These are phyloP conservation scores for Drosophila athabasca DNA, from an alignment of 1,140 invertebrate genomes.

Conservation along the genomic window DNA sequence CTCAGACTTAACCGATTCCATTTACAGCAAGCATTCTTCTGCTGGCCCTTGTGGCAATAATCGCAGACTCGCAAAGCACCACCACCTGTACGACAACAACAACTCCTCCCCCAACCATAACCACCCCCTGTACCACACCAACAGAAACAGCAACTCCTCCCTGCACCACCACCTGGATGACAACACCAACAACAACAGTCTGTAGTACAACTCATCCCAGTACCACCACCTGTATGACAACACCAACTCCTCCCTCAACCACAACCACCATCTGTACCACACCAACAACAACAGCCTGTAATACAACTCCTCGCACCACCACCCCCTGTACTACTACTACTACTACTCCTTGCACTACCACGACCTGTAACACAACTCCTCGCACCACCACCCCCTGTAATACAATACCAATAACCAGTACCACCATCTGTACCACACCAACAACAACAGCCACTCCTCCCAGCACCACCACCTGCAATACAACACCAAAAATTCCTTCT, in stretches of 20 bases:
- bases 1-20: background rate
- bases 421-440: too few relatives aligned
- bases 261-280: background rate
- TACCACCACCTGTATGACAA: too few relatives aligned
- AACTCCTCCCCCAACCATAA: background rate
- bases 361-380: background rate
- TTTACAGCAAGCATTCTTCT: slow-evolving; percentile 50
- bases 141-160: slow-evolving; percentile 4
- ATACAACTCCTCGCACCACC: background rate
- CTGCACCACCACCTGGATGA: too few relatives aligned
- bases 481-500: background rate
- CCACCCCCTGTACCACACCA: slow-evolving; percentile 1
- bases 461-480: background rate
- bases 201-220: background rate
- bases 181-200: background rate
- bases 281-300: too few relatives aligned
- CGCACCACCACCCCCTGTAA: background rate
- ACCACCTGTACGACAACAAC: background rate
- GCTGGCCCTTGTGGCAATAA: slow-evolving; percentile 41
- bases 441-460: background rate
- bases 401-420: too few relatives aligned
- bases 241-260: background rate
- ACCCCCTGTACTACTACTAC: background rate
- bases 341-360: background rate
- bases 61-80: slow-evolving; percentile 21